Base-by-base conservation (phyloP, 2,113 vertebrate genomes). In the Pipra filicauda region DNA sequence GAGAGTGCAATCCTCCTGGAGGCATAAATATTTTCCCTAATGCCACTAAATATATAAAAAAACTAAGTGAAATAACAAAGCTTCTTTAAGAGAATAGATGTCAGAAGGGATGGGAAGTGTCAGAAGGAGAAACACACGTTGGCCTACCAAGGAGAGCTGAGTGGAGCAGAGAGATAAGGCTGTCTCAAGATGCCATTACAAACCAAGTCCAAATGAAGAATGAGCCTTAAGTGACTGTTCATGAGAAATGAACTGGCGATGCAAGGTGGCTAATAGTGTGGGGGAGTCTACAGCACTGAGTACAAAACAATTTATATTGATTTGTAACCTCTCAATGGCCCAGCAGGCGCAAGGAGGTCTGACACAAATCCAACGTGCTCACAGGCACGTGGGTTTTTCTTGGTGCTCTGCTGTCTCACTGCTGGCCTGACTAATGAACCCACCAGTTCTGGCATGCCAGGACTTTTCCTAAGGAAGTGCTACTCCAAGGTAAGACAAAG, bases 371-470 rank as follows among this genome's bases (percentile, higher is more conserved):
- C 27, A 44, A 12, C 3, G 1, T 1, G 7, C 22, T 23, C 24
- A 26, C 1, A 1, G 33, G 41, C 37, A 24, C 30, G 19, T 30
- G 23, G 28, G 9, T 1, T 90, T 74, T 28, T 64, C 62, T 8
- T 7, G 1, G 18, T 41, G 22, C 35, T 59, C 73, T 51, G 57
- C 78, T 64, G 9, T 41, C 52, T 44, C 39, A 19, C 46, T 57
- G 19, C 28, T 48, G 49, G 35, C 41, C 22, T 28, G 33, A 18
- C 12, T 31, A 23, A 37, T 14, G 30, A 28, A 46, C 6, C 21
- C 37, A 5, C 19, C 5, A 4, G 18, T 37, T 35, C 58, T 31
- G n/a, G 12, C 1, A 0, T n/a, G 27, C n/a, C 54, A 48, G 48
- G 49, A 14, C 19, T 7, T 11, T 27, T 54, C 74, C 44, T 12